Base-by-base conservation (phyloP, 2,888 invertebrate species). In the Hofmannophila pseudospretella region DNA sequence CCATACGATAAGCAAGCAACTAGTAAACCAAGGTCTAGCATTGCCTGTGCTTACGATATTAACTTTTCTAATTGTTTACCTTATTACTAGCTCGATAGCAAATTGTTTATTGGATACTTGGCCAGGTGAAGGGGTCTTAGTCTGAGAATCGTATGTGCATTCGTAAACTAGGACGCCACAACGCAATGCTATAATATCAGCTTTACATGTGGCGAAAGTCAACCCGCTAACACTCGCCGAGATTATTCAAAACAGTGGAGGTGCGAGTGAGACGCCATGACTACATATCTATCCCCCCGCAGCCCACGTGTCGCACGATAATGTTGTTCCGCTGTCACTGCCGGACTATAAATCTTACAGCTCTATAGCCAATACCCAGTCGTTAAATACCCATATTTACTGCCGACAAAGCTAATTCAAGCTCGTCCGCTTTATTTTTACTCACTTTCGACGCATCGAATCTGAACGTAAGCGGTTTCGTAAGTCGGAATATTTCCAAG, bases 261-360 rank as follows among this genome's bases (percentile, higher is more conserved):
- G 59, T 54, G 71, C 44, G 63, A 67, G 54, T 42, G 66, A 52
- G 67, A 69, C 42, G 54, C 49, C 44, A 44, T 43, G 46, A 47
- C 42, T 9, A 16, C n/a, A n/a, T n/a, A 11, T n/a, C 5, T 12
- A n/a, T 7, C 10, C 42, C 51, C 42, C 25, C 41, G 43, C 51
- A 41, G 48, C 58, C 67, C 67, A 73, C 70, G 66, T 73, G 71
- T 59, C 57, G 38, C 49, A 44, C 52, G 47, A 60, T 67, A 62
- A 66, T 69, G 63, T 67, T 66, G 64, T 69, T 60, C 8, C 64
- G 51, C 58, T 65, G 65, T 70, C 66, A 61, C 53, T 58, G 3
- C 37, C 47, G 41, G 11, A 47, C 56, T 51, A 67, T 71, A 67
- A 67, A 69, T 66, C 64, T 63, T 42, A 45, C 47, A 54, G 5